A percentile compares a stretch with the other conserved stretches of the same genome.
These are phyloP conservation scores for Dinocampus coccinellae DNA, from an alignment of 2,888 invertebrate species.

Conservation along the genomic window DNA sequence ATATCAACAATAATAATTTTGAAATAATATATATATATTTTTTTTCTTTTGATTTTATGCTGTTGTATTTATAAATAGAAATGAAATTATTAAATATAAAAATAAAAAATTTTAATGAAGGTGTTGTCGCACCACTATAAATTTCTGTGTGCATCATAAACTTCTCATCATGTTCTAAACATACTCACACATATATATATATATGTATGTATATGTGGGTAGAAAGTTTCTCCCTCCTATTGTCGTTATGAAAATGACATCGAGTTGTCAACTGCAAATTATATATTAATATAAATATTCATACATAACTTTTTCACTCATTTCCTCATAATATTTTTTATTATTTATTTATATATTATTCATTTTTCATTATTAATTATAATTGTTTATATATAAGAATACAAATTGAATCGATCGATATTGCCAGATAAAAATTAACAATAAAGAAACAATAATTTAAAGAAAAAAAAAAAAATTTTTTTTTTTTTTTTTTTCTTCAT, in stretches of 20 bases:
- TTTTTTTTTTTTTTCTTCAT: not conserved
- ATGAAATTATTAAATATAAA: not conserved
- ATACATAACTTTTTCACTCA: too few species aligned
- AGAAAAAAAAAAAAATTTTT: not conserved
- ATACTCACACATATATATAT: slow-evolving; percentile 16
- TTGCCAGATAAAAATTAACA: too few species aligned
- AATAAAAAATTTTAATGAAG: slow-evolving; percentile 51
- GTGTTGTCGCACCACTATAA: slow-evolving; percentile 47
- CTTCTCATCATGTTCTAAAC: slow-evolving; percentile 52
- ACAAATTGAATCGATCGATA: too few species aligned
- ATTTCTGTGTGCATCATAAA: slow-evolving; percentile 47
- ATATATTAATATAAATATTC: too few species aligned
- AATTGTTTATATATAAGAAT: not conserved
- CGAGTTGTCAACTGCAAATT: too few species aligned
- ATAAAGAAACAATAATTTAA: not conserved
- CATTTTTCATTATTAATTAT: too few species aligned
- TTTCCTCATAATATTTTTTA: too few species aligned
- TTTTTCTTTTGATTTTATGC: not conserved
- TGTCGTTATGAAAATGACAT: slow-evolving; percentile 58
- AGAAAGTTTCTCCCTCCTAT: slow-evolving; percentile 42
- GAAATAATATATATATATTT: not conserved
- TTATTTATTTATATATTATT: too few species aligned
- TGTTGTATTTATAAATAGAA: too few species aligned
- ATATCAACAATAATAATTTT: not conserved
- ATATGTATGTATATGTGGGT: slow-evolving; percentile 42